These are phyloP conservation scores for Buathra laborator DNA, from an alignment of 2,888 invertebrate genomes.

Conservation along the genomic window DNA sequence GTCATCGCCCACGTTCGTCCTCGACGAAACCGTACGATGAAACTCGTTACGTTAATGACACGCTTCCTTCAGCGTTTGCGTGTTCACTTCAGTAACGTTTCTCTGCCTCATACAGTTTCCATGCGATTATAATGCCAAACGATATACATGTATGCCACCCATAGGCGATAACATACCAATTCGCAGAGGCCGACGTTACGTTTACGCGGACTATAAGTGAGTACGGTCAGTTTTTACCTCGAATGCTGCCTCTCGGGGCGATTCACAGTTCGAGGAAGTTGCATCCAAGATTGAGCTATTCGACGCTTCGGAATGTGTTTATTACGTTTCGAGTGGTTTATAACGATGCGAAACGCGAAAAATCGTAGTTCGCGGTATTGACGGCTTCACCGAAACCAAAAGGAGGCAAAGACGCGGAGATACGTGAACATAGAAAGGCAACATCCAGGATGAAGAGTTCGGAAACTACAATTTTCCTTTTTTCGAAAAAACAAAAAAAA, in stretches of 20 bases:
- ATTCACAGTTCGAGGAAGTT: not conserved
- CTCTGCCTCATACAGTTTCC: slow-evolving; percentile 40
- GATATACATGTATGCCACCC: slow-evolving; percentile 15
- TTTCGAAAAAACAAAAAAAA: not conserved
- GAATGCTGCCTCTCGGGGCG: slow-evolving; percentile 50
- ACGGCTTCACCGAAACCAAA: not conserved
- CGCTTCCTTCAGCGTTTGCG: slow-evolving; percentile 58
- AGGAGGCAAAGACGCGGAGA: not conserved
- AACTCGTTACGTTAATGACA: slow-evolving; percentile 67
- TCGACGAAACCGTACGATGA: slow-evolving; percentile 63
- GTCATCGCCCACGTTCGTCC: slow-evolving; percentile 68
- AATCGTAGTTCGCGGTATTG: not conserved
- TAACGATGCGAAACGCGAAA: not conserved
- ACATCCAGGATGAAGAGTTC: not conserved
- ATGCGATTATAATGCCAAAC: slow-evolving; percentile 28
- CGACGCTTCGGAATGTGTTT: not conserved
- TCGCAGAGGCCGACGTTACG: slow-evolving; percentile 4
- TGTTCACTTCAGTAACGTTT: slow-evolving; percentile 51
- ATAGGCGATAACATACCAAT: not conserved
- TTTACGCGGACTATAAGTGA: slow-evolving; percentile 47
- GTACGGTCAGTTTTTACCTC: slow-evolving; percentile 53
- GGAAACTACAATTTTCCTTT: not conserved
- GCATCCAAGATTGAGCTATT: not conserved
- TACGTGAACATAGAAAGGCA: not conserved
- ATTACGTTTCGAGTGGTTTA: not conserved